phyloP scores from a whole-genome alignment of 2,113 vertebrate species.

The Steatornis caripensis region DNA sequence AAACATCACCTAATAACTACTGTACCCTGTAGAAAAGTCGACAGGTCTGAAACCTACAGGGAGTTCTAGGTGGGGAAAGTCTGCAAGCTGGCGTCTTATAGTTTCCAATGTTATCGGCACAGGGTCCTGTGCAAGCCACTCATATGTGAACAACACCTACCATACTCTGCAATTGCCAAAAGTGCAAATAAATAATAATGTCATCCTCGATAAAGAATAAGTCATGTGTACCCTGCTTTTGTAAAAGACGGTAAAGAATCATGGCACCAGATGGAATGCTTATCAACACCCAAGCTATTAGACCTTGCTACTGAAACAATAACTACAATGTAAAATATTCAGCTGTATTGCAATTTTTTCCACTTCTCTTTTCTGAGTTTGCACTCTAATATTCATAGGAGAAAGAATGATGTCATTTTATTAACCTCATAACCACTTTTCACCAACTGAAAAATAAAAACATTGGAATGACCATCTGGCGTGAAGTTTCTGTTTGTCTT shows the following conservation, averaged over 20 bases:
- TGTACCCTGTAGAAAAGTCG: background rate
- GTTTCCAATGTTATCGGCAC: background rate
- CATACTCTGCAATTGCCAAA: background rate
- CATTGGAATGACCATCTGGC: conserved; percentile 32
- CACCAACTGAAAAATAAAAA: conserved; percentile 30
- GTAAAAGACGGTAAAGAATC: background rate
- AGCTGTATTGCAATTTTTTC: background rate
- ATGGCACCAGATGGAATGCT: background rate
- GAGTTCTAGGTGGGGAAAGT: background rate
- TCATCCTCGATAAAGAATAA: background rate
- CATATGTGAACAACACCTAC: background rate
- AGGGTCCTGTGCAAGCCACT: background rate
- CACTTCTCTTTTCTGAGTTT: background rate
- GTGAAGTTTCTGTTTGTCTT: conserved; percentile 10
- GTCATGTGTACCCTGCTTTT: background rate
- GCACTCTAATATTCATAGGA: background rate
- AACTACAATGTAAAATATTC: background rate
- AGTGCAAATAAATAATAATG: background rate
- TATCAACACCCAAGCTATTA: background rate
- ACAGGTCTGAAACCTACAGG: background rate
- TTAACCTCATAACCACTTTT: conserved; percentile 10
- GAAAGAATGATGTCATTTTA: conserved; percentile 32
- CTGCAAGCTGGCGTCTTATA: background rate
- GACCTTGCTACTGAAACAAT: background rate
- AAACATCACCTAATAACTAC: background rate